Evolutionary conservation across 2,797 vertebrate genomes (phyloP).

Genomic region (Hemitrygon akajei): DNA sequence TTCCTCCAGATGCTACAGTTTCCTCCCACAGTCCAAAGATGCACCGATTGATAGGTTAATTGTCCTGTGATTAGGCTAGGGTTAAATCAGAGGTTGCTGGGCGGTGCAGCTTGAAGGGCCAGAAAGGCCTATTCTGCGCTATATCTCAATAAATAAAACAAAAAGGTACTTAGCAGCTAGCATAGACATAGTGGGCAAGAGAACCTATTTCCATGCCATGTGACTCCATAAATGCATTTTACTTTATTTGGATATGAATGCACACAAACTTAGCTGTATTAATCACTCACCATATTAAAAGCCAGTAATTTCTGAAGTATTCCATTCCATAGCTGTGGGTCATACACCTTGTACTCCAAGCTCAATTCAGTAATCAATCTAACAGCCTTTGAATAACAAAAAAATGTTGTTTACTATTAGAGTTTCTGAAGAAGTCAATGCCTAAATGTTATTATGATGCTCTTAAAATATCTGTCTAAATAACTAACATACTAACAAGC

Average conservation of each 20-base stretch:
- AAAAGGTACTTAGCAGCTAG: no score
- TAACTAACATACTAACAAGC: background rate
- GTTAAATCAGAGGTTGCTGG: no score
- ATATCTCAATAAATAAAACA: no score
- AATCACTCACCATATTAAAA: conserved; percentile 75
- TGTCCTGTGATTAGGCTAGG: no score
- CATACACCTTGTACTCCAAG: conserved; percentile 80
- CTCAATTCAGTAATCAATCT: conserved; percentile 80
- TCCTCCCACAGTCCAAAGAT: no score
- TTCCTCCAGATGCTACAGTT: no score
- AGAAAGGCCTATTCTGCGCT: no score
- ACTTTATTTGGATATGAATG: background rate
- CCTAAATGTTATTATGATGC: background rate
- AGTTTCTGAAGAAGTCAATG: background rate
- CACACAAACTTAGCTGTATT: background rate
- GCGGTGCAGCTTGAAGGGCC: no score
- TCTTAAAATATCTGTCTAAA: background rate
- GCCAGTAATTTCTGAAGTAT: conserved; percentile 82
- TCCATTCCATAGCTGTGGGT: conserved; percentile 82
- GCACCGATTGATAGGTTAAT: no score
- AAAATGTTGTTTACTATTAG: background rate
- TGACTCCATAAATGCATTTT: background rate
- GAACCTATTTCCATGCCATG: no score
- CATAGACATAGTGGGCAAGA: no score
- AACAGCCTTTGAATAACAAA: conserved; percentile 65